Conservation (phyloP, 2,113 vertebrate species). For the Galbula dea region DNA sequence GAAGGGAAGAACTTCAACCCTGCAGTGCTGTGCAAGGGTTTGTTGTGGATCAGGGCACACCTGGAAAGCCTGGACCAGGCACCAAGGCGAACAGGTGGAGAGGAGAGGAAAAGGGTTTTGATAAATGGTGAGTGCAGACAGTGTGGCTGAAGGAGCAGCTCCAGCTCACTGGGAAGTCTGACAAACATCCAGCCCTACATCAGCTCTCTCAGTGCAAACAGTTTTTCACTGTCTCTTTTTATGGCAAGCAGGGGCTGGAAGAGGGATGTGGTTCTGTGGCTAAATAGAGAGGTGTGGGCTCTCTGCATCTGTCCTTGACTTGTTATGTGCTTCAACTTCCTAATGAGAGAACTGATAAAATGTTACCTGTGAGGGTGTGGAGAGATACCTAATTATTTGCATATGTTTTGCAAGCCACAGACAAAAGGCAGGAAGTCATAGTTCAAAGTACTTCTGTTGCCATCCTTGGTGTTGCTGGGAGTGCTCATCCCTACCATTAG, state of each 20-base stretch:
- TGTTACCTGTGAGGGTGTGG: background rate
- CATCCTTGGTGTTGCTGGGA: background rate
- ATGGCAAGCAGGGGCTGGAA: background rate
- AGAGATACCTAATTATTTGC: background rate
- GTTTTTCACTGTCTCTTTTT: background rate
- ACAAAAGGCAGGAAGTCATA: background rate
- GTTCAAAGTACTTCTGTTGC: background rate
- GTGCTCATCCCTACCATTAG: background rate
- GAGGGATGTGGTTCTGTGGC: background rate
- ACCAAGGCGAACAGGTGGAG: background rate
- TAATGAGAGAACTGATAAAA: background rate
- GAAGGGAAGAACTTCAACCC: background rate
- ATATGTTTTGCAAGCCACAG: background rate
- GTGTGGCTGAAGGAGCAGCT: background rate
- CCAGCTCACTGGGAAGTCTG: background rate
- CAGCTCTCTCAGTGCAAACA: rapidly evolving
- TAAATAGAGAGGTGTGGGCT: background rate
- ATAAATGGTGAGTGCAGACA: background rate
- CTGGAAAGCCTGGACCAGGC: background rate
- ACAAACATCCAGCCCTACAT: background rate
- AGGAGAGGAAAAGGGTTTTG: background rate
- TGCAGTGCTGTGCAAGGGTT: rapidly evolving
- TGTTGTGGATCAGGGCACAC: background rate
- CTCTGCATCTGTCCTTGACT: background rate
- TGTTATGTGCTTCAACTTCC: background rate